Percentiles rank a stretch among this genome's conserved stretches.
Conservation (phyloP, 2,113 vertebrate species). For the Toxotes chatareus region DNA sequence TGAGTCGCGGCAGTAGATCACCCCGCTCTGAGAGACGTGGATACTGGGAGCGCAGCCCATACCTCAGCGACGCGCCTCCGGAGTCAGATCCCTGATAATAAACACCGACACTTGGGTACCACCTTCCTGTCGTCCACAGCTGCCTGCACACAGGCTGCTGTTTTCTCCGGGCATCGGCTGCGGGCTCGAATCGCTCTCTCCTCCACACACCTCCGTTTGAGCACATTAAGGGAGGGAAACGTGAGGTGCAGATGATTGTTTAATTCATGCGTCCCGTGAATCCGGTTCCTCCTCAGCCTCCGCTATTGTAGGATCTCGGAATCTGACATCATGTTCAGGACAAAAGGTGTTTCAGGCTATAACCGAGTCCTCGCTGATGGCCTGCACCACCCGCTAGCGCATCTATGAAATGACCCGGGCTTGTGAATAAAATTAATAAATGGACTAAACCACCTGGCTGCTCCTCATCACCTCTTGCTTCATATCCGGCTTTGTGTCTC, state of each 20-base stretch:
- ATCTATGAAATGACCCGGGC: conserved; percentile 17
- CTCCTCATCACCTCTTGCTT: conserved; percentile 44
- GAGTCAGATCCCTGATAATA: conserved; percentile 60
- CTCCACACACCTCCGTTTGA: conserved; percentile 57
- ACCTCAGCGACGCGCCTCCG: conserved; percentile 79
- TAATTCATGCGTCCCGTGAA: conserved; percentile 51
- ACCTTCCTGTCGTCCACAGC: conserved; percentile 50
- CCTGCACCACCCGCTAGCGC: conserved; percentile 23
- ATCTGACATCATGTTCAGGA: conserved; percentile 32
- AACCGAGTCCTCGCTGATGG: conserved; percentile 6
- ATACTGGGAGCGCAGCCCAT: conserved; percentile 99
- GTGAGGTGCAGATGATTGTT: conserved; percentile 28
- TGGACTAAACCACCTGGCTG: conserved; percentile 53
- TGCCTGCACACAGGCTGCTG: conserved; percentile 52
- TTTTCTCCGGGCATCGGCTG: conserved; percentile 63
- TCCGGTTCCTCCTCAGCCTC: conserved; percentile 36
- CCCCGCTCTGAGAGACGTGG: conserved; percentile 98
- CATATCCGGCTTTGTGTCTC: conserved; percentile 39
- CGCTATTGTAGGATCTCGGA: conserved; percentile 17
- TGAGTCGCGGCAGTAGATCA: conserved; percentile 97
- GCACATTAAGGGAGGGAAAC: conserved; percentile 64
- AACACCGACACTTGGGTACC: conserved; percentile 58
- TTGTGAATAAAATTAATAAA: conserved; percentile 30
- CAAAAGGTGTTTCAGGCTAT: conserved; percentile 2
- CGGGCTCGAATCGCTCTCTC: conserved; percentile 51